Conservation (phyloP, 2,888 invertebrate genomes). For the Dryocosmus kuriphilus region DNA sequence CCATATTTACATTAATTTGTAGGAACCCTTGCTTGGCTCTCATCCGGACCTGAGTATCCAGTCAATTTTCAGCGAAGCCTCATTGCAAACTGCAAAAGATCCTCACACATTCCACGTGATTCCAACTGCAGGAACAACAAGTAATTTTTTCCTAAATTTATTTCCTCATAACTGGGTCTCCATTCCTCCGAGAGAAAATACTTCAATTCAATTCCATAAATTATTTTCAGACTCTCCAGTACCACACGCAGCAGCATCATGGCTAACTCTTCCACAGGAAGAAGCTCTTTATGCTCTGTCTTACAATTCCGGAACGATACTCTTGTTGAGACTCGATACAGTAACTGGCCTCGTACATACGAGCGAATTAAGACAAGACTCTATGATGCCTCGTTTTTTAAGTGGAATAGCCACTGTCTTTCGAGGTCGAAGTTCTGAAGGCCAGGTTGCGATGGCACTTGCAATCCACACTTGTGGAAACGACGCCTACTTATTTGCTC, state of each 20-base stretch:
- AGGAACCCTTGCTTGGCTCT: slow-evolving; percentile 78
- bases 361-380: slow-evolving; percentile 85
- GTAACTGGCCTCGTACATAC: slow-evolving; percentile 81
- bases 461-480: slow-evolving; percentile 83
- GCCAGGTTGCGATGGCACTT: slow-evolving; percentile 85
- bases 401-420: slow-evolving; percentile 86
- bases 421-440: slow-evolving; percentile 82
- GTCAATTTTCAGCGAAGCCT: slow-evolving; percentile 91
- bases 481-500: slow-evolving; percentile 85
- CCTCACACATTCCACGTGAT: slow-evolving; percentile 87
- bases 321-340: slow-evolving; percentile 85
- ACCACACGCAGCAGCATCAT: slow-evolving; percentile 84
- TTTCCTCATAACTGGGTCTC: too few relatives aligned
- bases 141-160: slow-evolving; percentile 76
- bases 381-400: slow-evolving; percentile 88
- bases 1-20: slow-evolving; percentile 52
- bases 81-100: slow-evolving; percentile 82
- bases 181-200: too few relatives aligned
- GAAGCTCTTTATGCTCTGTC: slow-evolving; percentile 90
- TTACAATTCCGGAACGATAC: slow-evolving; percentile 85
- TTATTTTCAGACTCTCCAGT: slow-evolving; percentile 79
- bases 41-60: slow-evolving; percentile 80
- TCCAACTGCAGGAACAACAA: slow-evolving; percentile 84
- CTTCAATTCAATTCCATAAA: slow-evolving; percentile 1
- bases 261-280: slow-evolving; percentile 81